phyloP scores from a whole-genome alignment of 2,888 invertebrate genomes.

The Leucozona laternaria region DNA sequence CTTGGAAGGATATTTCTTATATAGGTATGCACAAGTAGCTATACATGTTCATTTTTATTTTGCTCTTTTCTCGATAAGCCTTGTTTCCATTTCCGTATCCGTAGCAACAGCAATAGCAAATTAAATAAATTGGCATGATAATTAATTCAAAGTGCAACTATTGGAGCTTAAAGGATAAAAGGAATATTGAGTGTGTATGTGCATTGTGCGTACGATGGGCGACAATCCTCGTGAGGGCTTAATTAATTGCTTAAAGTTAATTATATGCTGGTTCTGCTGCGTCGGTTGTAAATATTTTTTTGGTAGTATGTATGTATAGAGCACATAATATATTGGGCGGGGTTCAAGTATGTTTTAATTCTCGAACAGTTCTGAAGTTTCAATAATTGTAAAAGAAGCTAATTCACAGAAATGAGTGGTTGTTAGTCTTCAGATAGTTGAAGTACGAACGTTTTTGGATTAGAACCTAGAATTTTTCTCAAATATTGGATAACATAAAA shows the following conservation, averaged over 20 bases:
- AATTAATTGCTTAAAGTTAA: conserved; percentile 14
- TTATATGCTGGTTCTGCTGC: neutral
- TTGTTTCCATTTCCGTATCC: conserved; percentile 21
- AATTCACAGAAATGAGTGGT: too few species aligned
- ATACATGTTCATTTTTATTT: neutral
- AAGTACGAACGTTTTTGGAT: too few species aligned
- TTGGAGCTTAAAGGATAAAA: conserved; percentile 27
- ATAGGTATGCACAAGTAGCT: too few species aligned
- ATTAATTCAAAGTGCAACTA: conserved; percentile 55
- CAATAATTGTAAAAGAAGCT: too few species aligned
- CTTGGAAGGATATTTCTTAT: neutral
- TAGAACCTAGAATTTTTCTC: too few species aligned
- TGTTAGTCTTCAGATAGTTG: too few species aligned
- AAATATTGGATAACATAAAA: too few species aligned
- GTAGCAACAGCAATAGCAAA: conserved; percentile 40
- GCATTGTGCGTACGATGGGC: neutral
- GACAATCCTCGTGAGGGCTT: neutral
- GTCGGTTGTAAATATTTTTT: conserved; percentile 6
- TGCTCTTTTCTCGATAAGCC: neutral
- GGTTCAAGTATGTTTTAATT: too few species aligned
- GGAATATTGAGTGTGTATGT: neutral
- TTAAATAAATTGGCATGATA: conserved; percentile 63
- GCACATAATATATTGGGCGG: too few species aligned
- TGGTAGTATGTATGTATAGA: too few species aligned
- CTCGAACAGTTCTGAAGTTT: too few species aligned